phyloP scores from a whole-genome alignment of 2,113 vertebrate genomes.

The Elachura formosa region DNA sequence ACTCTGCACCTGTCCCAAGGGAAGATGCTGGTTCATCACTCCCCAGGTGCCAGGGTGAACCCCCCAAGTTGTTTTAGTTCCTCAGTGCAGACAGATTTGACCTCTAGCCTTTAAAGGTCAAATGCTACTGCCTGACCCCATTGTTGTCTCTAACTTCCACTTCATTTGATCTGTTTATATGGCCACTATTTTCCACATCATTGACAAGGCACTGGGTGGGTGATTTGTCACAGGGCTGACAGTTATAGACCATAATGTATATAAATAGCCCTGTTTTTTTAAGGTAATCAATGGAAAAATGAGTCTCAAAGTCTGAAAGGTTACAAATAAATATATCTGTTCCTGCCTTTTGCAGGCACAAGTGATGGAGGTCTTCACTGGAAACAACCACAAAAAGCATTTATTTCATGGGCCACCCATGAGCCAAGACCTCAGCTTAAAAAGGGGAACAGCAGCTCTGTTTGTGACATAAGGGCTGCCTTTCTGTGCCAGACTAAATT shows the following conservation, averaged over 20 bases:
- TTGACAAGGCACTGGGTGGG: constrained; percentile 4
- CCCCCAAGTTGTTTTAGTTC: background rate
- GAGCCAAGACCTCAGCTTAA: background rate
- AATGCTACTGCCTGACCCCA: background rate
- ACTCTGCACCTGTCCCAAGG: background rate
- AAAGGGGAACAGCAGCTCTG: background rate
- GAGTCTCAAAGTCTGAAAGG: background rate
- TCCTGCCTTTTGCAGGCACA: background rate
- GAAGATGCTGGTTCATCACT: background rate
- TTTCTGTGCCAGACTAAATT: background rate
- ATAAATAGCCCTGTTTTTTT: constrained; percentile 36
- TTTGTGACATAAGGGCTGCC: background rate
- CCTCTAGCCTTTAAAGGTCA: background rate
- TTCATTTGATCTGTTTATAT: constrained; percentile 47
- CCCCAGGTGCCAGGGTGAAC: background rate
- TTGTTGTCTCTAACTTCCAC: background rate
- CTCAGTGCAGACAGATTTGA: background rate
- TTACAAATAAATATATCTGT: background rate
- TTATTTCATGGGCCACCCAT: background rate
- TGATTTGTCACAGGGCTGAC: constrained; percentile 39
- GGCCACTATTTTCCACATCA: constrained; percentile 46
- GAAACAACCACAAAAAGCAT: background rate
- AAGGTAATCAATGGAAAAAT: constrained; percentile 32
- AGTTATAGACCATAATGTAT: background rate
- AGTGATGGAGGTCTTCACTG: background rate